Evolutionary conservation across 1,140 invertebrate genomes (phyloP).

Genomic region (Pseudomyrmex pallidus): DNA sequence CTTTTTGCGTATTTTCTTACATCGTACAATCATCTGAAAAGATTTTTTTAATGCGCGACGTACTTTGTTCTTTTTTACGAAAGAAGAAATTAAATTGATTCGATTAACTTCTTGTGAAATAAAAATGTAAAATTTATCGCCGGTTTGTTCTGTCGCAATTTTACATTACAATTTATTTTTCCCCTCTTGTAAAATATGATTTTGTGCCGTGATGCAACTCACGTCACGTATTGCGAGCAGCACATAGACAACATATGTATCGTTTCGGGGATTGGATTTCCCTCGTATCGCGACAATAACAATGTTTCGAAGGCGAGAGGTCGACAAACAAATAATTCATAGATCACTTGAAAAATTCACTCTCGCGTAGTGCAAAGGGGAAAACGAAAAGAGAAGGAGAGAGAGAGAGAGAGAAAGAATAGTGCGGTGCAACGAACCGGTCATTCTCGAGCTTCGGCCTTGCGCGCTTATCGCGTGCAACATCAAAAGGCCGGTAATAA

Average conservation of each 20-base stretch:
- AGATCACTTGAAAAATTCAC: background rate
- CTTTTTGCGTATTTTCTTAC: background rate
- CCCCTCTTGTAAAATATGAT: no score
- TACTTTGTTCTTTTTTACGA: no score
- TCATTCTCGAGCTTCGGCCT: conserved; percentile 37
- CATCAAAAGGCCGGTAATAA: conserved; percentile 53
- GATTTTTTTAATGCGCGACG: background rate
- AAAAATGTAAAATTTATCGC: no score
- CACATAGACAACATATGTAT: background rate
- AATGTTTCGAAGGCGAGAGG: background rate
- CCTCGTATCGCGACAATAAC: background rate
- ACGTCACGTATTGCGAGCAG: background rate
- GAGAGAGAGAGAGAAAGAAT: background rate
- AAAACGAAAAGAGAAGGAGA: background rate
- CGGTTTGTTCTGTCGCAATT: no score
- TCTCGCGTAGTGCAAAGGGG: background rate
- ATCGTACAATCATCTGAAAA: background rate
- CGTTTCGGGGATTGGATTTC: conserved; percentile 16
- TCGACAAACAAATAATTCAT: conserved; percentile 18
- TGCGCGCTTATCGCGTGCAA: conserved; percentile 30
- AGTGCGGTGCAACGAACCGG: conserved; percentile 39
- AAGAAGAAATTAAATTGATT: no score
- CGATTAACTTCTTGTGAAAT: no score
- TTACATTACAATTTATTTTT: no score
- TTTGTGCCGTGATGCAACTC: background rate